phyloP scores from a whole-genome alignment of 2,888 invertebrate genomes.

The Hirtodrosophila duncani region DNA sequence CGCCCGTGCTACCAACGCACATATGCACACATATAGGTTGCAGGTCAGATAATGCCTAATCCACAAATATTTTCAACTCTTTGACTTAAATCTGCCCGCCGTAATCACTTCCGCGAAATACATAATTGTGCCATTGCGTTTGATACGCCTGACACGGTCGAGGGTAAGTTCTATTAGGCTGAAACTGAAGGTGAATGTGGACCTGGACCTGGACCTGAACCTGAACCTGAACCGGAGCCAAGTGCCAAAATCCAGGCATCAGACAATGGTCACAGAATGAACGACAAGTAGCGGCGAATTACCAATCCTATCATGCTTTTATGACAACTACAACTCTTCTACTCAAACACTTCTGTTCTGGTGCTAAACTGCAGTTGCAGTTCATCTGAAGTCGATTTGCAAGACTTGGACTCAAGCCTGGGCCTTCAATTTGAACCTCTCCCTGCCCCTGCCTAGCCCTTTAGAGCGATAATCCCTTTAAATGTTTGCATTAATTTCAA shows the following conservation, averaged over 20 bases:
- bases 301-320: conserved; percentile 74
- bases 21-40: background rate
- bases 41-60: conserved; percentile 46
- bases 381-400: conserved; percentile 26
- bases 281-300: conserved; percentile 71
- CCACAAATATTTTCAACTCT: conserved; percentile 70
- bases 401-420: conserved; percentile 3
- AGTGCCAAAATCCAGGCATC: conserved; percentile 51
- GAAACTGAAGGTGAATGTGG: too few relatives aligned
- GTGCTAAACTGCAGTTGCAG: background rate
- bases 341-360: background rate
- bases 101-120: conserved; percentile 64
- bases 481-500: conserved; percentile 69
- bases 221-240: conserved; percentile 56
- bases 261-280: conserved; percentile 56
- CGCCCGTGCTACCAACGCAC: background rate
- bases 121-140: conserved; percentile 60
- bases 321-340: too few relatives aligned
- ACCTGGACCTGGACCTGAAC: too few relatives aligned
- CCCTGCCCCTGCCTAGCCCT: conserved; percentile 32
- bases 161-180: conserved; percentile 8
- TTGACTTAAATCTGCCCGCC: conserved; percentile 47
- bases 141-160: conserved; percentile 34
- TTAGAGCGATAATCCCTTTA: conserved; percentile 69
- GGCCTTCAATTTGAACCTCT: background rate